phyloP scores from a whole-genome alignment of 1,140 invertebrate genomes.

The Trachelipus rathkii region DNA sequence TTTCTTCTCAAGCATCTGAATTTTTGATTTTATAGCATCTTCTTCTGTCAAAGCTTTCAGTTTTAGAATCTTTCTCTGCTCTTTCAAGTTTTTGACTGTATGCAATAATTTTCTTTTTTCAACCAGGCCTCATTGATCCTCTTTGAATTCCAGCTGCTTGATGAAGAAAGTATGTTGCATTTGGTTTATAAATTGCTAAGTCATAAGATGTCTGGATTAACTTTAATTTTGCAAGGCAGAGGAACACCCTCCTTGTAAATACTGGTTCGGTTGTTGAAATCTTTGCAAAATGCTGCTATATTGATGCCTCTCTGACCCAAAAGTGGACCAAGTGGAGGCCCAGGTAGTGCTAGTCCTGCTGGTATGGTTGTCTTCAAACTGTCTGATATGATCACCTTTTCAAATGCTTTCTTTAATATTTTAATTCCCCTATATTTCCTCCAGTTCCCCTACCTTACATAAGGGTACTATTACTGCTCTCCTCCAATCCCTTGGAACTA shows the following conservation, averaged over 20 bases:
- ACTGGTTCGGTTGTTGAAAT: slow-evolving; percentile 92
- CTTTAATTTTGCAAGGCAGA: slow-evolving; percentile 70
- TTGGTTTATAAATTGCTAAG: slow-evolving; percentile 77
- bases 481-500: too few species aligned
- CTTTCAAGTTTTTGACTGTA: too few species aligned
- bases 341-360: not conserved
- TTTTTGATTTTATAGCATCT: too few species aligned
- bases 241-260: slow-evolving; percentile 90
- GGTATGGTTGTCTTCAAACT: not conserved
- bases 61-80: too few species aligned
- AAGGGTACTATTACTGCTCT: too few species aligned
- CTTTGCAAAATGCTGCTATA: slow-evolving; percentile 94
- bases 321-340: not conserved
- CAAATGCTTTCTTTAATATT: not conserved
- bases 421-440: too few species aligned
- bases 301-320: slow-evolving; percentile 74
- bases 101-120: too few species aligned
- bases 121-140: slow-evolving; percentile 64
- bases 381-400: not conserved
- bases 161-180: slow-evolving; percentile 79
- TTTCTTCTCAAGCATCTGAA: too few species aligned
- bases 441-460: too few species aligned
- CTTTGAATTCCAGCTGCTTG: slow-evolving; percentile 87
- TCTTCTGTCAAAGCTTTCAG: too few species aligned
- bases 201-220: slow-evolving; percentile 84